Base-by-base conservation (phyloP, 1,140 invertebrate genomes). In the Belonocnema kinseyi region DNA sequence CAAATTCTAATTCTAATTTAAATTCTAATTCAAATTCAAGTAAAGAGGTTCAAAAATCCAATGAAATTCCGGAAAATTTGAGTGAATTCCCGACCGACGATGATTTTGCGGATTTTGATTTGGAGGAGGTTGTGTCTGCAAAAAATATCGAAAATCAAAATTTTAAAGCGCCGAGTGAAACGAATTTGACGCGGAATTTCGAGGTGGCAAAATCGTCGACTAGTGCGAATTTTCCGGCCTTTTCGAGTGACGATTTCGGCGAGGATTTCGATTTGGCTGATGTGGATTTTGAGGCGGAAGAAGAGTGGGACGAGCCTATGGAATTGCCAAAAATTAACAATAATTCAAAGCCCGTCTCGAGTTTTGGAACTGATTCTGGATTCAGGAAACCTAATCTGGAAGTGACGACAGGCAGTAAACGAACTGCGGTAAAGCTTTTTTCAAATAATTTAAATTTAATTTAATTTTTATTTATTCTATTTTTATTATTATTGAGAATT, bases 211-310 rank as follows among this genome's bases (percentile, higher is more conserved):
- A 53, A 76, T 13, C 33, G 4, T 50, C 33, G 14, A 46, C 40
- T 19, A 77, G 40, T 72, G 21, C 75, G 5, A 54, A 19, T n/a
- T 2, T 7, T 6, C 13, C 10, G 0, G 6, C 71, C 8, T 61
- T 77, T 70, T 54, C 76, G 16, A 50, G 52, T 50, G 72, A 74
- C 33, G 72, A 74, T 80, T 50, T 66, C 2, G 77, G 82, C 11
- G 82, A 86, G 76, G 78, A 84, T 75, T 83, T 85, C 71, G 83
- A 84, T 75, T 61, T 82, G 0, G 58, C 80, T 72, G 83, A 85
- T 66, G 73, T 85, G 50, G 77, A 83, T 17, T 46, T 79, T 50
- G 56, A 82, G n/a, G 54, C 61, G 10, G 56, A 78, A 17, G 66
- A 76, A 51, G 46, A 26, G 19, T 58, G 46, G 46, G 21, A 21